Conservation (phyloP, 1,140 invertebrate species). For the Caenorhabditis inopinata region DNA sequence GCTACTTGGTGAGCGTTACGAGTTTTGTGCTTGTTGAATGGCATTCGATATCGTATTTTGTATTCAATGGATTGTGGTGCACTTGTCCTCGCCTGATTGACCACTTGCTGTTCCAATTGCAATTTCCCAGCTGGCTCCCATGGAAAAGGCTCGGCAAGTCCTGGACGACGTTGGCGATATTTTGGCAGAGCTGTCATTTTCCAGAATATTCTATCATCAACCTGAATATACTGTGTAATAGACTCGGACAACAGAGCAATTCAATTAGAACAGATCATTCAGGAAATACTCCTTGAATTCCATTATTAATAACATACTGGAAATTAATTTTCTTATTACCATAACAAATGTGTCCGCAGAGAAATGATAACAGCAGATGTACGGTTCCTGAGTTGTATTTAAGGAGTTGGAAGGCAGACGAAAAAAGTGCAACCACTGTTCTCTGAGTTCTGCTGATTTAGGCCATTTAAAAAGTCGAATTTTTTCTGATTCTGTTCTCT, state of each 20-base stretch:
- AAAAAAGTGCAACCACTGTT: not conserved
- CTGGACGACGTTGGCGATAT: constrained; percentile 1
- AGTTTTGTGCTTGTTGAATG: not conserved
- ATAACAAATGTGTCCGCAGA: not conserved
- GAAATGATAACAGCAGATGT: constrained; percentile 12
- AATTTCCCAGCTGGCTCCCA: not conserved
- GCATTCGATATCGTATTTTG: not conserved
- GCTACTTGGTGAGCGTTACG: not conserved
- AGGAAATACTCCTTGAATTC: no score
- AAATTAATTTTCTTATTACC: no score
- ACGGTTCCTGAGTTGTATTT: not conserved
- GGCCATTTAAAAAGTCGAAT: constrained; percentile 4
- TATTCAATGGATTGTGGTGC: not conserved
- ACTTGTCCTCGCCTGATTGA: not conserved
- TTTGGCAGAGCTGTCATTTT: constrained; percentile 15
- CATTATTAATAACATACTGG: no score
- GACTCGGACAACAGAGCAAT: no score
- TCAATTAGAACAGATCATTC: no score
- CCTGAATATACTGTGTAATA: not conserved
- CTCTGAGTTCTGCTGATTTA: not conserved
- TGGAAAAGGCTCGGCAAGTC: not conserved
- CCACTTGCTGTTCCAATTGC: not conserved
- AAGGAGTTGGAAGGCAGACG: not conserved
- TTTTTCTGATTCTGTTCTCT: not conserved
- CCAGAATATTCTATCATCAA: constrained; percentile 4